phyloP scores from a whole-genome alignment of 2,113 vertebrate genomes.

The Girardinichthys multiradiatus region DNA sequence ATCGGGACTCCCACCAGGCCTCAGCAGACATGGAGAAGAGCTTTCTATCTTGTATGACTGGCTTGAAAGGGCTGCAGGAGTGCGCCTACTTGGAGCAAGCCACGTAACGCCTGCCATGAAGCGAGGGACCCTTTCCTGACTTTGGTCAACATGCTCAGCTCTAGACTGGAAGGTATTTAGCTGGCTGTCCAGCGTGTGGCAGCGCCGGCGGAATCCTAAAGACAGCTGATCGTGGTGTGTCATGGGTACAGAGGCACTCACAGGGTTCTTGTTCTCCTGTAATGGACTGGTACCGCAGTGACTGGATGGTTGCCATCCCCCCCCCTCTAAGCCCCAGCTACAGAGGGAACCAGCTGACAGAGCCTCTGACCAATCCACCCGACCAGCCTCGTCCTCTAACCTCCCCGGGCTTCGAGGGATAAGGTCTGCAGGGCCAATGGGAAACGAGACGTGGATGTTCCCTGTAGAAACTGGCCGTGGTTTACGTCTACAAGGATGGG shows the following conservation, averaged over 20 bases:
- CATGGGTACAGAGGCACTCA: conserved; percentile 25
- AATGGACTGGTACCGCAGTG: conserved; percentile 49
- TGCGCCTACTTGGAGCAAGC: conserved; percentile 64
- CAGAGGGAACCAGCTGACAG: conserved; percentile 10
- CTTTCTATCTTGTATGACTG: conserved; percentile 83
- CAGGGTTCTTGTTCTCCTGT: conserved; percentile 28
- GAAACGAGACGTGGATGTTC: conserved; percentile 87
- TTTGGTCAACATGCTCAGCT: conserved; percentile 61
- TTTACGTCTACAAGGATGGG: conserved; percentile 82
- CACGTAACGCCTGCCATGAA: conserved; percentile 77
- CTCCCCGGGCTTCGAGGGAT: conserved; percentile 72
- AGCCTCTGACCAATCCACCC: conserved; percentile 60
- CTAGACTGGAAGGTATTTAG: conserved; percentile 27
- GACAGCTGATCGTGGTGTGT: conserved; percentile 35
- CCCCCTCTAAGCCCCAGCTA: conserved; percentile 20
- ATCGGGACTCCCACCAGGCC: conserved; percentile 63
- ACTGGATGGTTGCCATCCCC: conserved; percentile 29
- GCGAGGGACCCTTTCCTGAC: conserved; percentile 78
- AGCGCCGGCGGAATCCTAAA: conserved; percentile 74
- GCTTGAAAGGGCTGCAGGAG: conserved; percentile 78
- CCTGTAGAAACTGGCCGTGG: conserved; percentile 88
- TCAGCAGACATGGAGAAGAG: conserved; percentile 79
- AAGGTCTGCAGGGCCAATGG: conserved; percentile 84
- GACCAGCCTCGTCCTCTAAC: conserved; percentile 74
- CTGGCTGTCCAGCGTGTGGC: conserved; percentile 78